Percentiles rank a stretch among this genome's conserved stretches.
Conservation (phyloP, 30 jellyfish, hydroid and myxozoan genomes). For the Mastigias papua region DNA sequence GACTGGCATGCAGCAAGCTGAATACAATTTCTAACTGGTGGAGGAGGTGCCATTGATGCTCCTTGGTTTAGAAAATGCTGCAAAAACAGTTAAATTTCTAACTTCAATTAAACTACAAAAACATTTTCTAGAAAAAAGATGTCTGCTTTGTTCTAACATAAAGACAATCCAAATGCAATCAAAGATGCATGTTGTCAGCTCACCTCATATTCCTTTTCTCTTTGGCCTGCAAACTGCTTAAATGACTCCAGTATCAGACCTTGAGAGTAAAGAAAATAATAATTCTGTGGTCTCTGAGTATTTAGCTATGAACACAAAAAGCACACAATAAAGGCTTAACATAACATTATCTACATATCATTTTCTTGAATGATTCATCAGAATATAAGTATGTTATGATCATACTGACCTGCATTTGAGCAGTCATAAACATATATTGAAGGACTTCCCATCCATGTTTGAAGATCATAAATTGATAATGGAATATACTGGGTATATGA, state of each 20-base stretch:
- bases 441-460: slow-evolving; percentile 99
- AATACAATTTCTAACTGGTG: slow-evolving; percentile 90
- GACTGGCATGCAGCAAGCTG: slow-evolving; percentile 96
- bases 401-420: slow-evolving; percentile 93
- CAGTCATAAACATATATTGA: slow-evolving; percentile 97
- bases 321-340: too few relatives aligned
- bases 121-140: too few relatives aligned
- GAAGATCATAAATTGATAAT: slow-evolving; percentile 90
- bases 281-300: too few relatives aligned
- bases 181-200: neutral
- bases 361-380: too few relatives aligned
- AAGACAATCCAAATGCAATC: neutral
- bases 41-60: slow-evolving; percentile 78
- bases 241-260: slow-evolving; percentile 90
- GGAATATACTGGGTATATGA: slow-evolving; percentile 94
- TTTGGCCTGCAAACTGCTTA: slow-evolving; percentile 86
- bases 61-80: slow-evolving; percentile 89
- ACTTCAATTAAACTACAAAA: too few relatives aligned
- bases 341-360: neutral
- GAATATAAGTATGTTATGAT: too few relatives aligned
- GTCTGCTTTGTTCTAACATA: too few relatives aligned
- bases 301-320: too few relatives aligned
- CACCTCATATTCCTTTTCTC: slow-evolving; percentile 96
- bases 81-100: too few relatives aligned
- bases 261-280: neutral